Evolutionary conservation across 2,113 vertebrate genomes (phyloP).

Genomic region (Cyanistes caeruleus): DNA sequence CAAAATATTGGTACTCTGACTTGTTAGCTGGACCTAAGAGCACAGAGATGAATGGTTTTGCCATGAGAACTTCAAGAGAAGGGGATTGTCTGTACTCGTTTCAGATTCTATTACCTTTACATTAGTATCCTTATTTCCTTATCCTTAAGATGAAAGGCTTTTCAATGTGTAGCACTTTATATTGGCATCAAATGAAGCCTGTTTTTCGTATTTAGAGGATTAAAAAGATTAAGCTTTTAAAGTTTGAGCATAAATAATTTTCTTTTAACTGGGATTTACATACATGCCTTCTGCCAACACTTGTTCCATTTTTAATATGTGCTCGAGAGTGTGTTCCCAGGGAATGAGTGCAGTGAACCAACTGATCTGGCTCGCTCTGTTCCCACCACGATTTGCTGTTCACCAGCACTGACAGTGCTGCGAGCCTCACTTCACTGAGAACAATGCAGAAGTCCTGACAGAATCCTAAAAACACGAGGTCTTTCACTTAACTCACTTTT

Average conservation of each 20-base stretch:
- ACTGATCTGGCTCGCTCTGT: accelerated
- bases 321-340: neutral
- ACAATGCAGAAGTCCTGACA: neutral
- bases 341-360: neutral
- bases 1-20: accelerated
- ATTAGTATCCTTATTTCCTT: neutral
- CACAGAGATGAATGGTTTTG: neutral
- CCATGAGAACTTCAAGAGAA: neutral
- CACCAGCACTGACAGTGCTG: neutral
- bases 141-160: neutral
- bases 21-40: neutral
- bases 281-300: neutral
- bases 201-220: neutral
- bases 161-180: neutral
- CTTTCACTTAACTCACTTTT: neutral
- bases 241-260: neutral
- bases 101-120: neutral
- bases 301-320: neutral
- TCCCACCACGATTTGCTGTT: neutral
- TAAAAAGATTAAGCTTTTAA: neutral
- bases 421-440: neutral
- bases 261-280: neutral
- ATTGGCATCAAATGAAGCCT: neutral
- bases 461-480: neutral
- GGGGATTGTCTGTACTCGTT: neutral